Evolutionary conservation across 2,888 invertebrate species (phyloP), one percentile per base, ranked within the genome.

Genomic region (Drosophila parthenogenetica): DNA sequence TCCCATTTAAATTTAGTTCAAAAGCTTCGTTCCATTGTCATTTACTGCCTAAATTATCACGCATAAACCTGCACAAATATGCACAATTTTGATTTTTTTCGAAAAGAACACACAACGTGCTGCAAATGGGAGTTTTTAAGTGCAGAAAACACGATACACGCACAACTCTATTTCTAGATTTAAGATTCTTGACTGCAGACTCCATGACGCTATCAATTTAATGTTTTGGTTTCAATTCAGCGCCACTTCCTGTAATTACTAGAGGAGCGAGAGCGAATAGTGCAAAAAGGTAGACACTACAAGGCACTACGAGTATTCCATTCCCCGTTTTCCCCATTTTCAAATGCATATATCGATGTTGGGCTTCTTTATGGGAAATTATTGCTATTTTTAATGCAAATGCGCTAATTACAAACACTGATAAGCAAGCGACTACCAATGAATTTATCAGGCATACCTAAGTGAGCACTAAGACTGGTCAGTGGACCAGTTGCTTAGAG

Each of bases 401-500:
- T 88, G 87, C 88, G 88, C 88, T 88, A 86, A 88, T 88, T 86
- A 86, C 88, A 88, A 88, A 88, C 85, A 86, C 88, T 86, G 85
- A 86, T 86, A 86, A 86, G 85, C 49, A 17, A 62, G 57, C 57
- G 65, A 73, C 69, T 42, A 60, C 64, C 61, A 73, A 62, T 69
- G 77, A 79, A 83, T 82, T 83, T 78, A 83, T 82, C 83, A 73
- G 79, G 66, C 81, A 87, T 85, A 74, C 87, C 83, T 74, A 39
- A 50, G 48, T 67, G 17, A 11, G 13, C 45, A 45, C 51, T 58
- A 14, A 42, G 58, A 35, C 63, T 7, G 53, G 53, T 61, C 62
- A 46, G 14, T 17, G 39, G 60, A 54, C 50, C 50, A 49, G 66
- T 69, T 53, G 43, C 2, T 29, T 2, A 1, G 8, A 48, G 13